Conservation (phyloP, 1,140 invertebrate genomes). For the Paraescarpia echinospica region DNA sequence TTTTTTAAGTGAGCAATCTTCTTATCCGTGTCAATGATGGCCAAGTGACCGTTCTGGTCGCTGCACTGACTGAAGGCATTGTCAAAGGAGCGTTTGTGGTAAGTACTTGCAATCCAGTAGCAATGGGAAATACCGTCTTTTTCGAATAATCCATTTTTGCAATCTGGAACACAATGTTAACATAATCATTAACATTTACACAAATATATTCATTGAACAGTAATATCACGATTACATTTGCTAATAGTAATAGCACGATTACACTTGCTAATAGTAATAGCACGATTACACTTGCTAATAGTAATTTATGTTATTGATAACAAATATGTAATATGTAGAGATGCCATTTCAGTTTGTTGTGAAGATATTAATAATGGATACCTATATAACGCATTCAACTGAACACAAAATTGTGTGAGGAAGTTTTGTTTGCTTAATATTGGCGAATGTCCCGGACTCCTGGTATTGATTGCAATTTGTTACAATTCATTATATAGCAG, state of each 20-base stretch:
- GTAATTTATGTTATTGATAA: background rate
- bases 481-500: no score
- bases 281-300: background rate
- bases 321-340: background rate
- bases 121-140: background rate
- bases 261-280: background rate
- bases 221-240: background rate
- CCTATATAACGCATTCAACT: background rate
- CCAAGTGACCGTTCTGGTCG: background rate
- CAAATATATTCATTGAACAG: background rate
- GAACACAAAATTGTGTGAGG: background rate
- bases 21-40: background rate
- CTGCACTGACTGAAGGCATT: background rate
- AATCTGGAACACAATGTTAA: background rate
- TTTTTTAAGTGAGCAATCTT: background rate
- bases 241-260: background rate
- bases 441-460: no score
- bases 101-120: background rate
- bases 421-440: no score
- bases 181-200: background rate
- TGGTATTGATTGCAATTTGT: no score
- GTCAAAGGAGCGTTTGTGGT: background rate
- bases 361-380: no score
- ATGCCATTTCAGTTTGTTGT: background rate
- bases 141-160: background rate